Evolutionary conservation across 2,888 invertebrate genomes (phyloP), one percentile per base, ranked within the genome.

Genomic region (Erebia aethiops): DNA sequence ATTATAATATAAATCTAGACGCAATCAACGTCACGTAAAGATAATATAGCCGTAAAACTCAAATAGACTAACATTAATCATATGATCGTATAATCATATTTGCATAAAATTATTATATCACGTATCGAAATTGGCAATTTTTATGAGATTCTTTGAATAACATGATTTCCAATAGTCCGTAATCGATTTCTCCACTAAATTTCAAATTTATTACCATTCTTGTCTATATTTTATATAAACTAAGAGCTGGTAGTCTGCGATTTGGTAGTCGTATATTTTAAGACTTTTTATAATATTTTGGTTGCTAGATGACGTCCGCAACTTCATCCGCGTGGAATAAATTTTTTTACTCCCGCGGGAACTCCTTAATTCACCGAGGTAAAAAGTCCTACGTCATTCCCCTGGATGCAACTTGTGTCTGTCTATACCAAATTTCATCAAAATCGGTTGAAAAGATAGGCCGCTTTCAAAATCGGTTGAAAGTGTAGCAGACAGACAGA

Each of bases 101-200:
- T 62, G 14, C 62, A 62, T 62, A 35, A 35, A 35, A 35, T 35
- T 35, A 62, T 62, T 62, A 62, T 62, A 62, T 62, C 49, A 49
- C 3, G 14, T 14, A 62, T 49, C 18, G 62, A 49, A 62, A 62
- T 54, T 65, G 65, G 54, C 52, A 41, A 49, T 54, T 43, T 65
- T 65, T 65, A 65, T 65, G 54, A 26, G 65, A 69, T 69, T 63
- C 21, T 62, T 57, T 21, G 11, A 63, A 60, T 46, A 21, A 62
- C 70, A 70, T 65, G 51, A 64, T 58, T 70, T 65, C 52, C 49
- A 51, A 70, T 65, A n/a, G 64, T 26, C 52, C n/a, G 49, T 70
- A 70, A 70, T 70, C 64, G 65, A 65, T 70, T 70, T 65, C 52
- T 63, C 65, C 21, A 58, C 57, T 21, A 60, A n/a, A 70, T 70